Evolutionary conservation across 1,140 invertebrate species (phyloP).

Genomic region (Rhynchophorus ferrugineus): DNA sequence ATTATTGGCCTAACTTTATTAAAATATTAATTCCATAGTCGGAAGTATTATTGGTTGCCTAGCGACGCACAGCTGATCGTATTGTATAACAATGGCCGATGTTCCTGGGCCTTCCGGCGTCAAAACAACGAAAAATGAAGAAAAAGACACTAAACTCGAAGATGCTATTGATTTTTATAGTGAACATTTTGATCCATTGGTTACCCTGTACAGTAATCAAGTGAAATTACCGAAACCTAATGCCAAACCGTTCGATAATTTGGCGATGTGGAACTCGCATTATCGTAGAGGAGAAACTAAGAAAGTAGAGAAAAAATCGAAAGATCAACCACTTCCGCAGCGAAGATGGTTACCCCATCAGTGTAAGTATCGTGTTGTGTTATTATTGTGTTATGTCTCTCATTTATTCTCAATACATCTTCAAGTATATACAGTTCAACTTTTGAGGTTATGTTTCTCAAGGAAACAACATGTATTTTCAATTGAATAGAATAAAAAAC

Average conservation of each 20-base stretch:
- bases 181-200: conserved; percentile 58
- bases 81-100: conserved; percentile 9
- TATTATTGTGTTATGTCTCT: too few species aligned
- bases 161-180: conserved; percentile 55
- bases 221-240: conserved; percentile 44
- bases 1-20: too few species aligned
- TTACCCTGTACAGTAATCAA: conserved; percentile 53
- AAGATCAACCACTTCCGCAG: conserved; percentile 19
- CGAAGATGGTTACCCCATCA: conserved; percentile 41
- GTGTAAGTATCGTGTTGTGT: conserved; percentile 36
- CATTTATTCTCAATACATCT: neutral
- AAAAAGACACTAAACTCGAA: conserved; percentile 44
- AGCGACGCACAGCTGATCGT: conserved; percentile 6
- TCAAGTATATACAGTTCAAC: neutral
- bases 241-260: conserved; percentile 55
- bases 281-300: conserved; percentile 1
- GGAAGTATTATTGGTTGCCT: conserved; percentile 2
- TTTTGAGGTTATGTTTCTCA: neutral
- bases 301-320: conserved; percentile 17
- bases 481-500: too few species aligned
- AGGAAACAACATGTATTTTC: too few species aligned
- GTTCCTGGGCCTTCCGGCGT: conserved; percentile 1
- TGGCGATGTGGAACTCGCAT: conserved; percentile 49
- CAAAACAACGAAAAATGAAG: neutral
- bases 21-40: too few species aligned